A percentile compares a stretch with the other conserved stretches of the same genome.
phyloP scores from a whole-genome alignment of 2,888 invertebrate genomes.

The Myathropa florea region DNA sequence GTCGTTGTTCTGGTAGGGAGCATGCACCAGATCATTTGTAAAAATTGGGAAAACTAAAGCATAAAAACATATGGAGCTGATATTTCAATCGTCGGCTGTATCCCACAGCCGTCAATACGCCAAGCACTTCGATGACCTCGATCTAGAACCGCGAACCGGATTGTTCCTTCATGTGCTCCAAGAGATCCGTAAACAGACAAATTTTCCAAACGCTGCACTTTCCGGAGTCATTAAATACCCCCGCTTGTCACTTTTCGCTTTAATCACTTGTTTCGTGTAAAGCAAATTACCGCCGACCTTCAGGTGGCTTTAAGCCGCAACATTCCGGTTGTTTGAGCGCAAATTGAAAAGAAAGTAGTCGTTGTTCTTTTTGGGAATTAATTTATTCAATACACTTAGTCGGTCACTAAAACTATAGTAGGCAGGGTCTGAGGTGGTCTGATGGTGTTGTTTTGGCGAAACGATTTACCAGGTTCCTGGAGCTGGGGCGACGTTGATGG shows the following conservation, averaged over 20 bases:
- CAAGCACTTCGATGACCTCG: neutral
- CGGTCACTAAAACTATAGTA: neutral
- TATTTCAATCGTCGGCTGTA: too few relatives aligned
- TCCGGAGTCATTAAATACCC: neutral
- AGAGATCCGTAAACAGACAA: neutral
- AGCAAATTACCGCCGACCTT: neutral
- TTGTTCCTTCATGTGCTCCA: neutral
- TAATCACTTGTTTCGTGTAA: neutral
- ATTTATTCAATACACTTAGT: neutral
- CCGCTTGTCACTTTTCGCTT: neutral
- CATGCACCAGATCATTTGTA: too few relatives aligned
- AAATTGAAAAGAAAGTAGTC: neutral
- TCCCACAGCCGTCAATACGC: neutral
- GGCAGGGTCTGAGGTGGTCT: neutral
- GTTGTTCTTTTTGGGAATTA: neutral
- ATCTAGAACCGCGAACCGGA: neutral
- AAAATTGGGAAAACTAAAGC: too few relatives aligned
- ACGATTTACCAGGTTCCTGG: conserved; percentile 74
- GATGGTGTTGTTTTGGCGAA: too few relatives aligned
- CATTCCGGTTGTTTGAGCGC: neutral
- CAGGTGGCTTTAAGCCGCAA: neutral
- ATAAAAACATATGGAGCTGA: too few relatives aligned
- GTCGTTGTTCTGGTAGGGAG: too few relatives aligned
- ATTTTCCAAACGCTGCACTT: neutral
- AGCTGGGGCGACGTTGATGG: conserved; percentile 77